A percentile compares a stretch with the other conserved stretches of the same genome.
These are phyloP conservation scores for Chrysogorgia sp. DNA, from an alignment of 92 coral and sea anemone species.

Conservation along the genomic window DNA sequence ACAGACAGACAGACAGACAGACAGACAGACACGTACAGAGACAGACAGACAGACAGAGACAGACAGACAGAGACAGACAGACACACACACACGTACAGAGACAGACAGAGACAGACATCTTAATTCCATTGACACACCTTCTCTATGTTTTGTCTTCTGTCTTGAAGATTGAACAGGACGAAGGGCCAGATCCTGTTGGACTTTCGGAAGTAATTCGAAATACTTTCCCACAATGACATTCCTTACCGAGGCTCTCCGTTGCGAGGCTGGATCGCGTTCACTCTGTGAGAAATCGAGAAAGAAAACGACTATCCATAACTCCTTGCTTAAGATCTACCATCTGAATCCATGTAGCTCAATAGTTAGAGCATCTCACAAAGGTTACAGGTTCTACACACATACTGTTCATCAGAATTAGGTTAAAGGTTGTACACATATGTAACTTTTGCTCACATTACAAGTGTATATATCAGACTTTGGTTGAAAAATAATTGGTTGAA, in stretches of 20 bases:
- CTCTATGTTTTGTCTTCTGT: constrained; percentile 56
- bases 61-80: not conserved
- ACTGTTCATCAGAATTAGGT: no score
- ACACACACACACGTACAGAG: not conserved
- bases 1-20: no score
- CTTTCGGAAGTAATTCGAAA: constrained; percentile 79
- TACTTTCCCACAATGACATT: constrained; percentile 86
- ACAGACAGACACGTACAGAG: no score
- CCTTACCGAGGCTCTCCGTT: constrained; percentile 82
- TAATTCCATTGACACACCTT: constrained; percentile 65
- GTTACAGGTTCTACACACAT: no score
- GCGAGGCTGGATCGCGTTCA: constrained; percentile 67
- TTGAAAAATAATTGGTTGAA: no score
- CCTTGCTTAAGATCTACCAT: not conserved
- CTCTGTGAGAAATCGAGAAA: constrained; percentile 47
- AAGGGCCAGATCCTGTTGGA: constrained; percentile 81
- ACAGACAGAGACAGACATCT: no score
- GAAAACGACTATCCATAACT: not conserved
- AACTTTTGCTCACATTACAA: no score
- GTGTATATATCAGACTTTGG: no score
- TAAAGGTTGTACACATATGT: no score
- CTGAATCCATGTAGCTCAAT: no score
- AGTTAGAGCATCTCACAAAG: no score
- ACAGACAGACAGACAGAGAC: no score
- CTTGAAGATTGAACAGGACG: constrained; percentile 60